Base-by-base conservation (phyloP, 1,140 invertebrate genomes). In the Matsumurasca onukii region DNA sequence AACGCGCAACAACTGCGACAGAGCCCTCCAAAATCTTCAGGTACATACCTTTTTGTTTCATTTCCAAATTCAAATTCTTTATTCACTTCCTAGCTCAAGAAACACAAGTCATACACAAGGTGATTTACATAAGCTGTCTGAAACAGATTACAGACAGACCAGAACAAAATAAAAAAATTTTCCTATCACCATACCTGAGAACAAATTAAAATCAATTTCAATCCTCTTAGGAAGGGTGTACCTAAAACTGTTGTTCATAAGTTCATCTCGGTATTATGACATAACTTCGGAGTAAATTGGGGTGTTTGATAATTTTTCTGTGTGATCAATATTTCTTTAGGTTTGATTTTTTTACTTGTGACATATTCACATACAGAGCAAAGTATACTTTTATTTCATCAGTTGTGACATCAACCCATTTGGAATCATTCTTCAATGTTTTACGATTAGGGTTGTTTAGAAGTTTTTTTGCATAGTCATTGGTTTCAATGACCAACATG, bases 1-100 rank as follows among this genome's bases (percentile, higher is more conserved):
- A 63, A 88, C 86, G 64, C 85, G 86, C 63, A 92, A 92, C 73
- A 90, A 92, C 79, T 83, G 92, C 0, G 86, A 88, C 52, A 82
- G 85, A 76, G 90, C 91, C 48, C 79, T 92, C 0, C 86, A 84
- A 75, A 87, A 85, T 76, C 79, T 90, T 5, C 88, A 89, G 75
- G 86, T 86, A 74, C 5, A 45, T n/a, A n/a, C n/a, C n/a, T n/a
- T n/a, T n/a, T n/a, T n/a, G n/a, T n/a, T n/a, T n/a, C n/a, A n/a
- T n/a, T n/a, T n/a, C n/a, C n/a, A n/a, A n/a, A n/a, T n/a, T n/a
- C n/a, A n/a, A n/a, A n/a, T n/a, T n/a, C n/a, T n/a, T n/a, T n/a
- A n/a, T n/a, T n/a, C n/a, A n/a, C n/a, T n/a, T n/a, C n/a, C n/a
- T n/a, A n/a, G n/a, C n/a, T n/a, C n/a, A n/a, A n/a, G n/a, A n/a